Conservation (phyloP, 2,113 vertebrate species). For the Dromas ardeola region DNA sequence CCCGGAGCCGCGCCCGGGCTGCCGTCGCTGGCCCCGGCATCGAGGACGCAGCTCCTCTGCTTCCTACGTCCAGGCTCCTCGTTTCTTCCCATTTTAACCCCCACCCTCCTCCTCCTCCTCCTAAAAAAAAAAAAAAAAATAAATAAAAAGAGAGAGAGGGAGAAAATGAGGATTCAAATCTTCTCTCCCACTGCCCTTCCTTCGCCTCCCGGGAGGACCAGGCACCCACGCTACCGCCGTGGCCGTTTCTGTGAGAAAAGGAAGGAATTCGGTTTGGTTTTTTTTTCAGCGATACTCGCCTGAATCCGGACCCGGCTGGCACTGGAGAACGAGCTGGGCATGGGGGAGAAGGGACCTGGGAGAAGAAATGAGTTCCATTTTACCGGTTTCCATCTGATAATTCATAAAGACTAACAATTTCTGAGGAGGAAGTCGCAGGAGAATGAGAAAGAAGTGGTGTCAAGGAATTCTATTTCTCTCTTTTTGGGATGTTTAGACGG, state of each 20-base stretch:
- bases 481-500: not conserved
- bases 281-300: not conserved
- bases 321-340: not conserved
- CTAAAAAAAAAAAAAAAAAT: not conserved
- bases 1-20: not conserved
- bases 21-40: not conserved
- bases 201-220: not conserved
- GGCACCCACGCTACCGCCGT: not conserved
- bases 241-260: not conserved
- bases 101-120: too few species aligned
- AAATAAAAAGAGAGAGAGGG: rapidly evolving
- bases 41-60: not conserved
- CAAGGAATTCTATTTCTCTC: not conserved
- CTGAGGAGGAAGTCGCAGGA: not conserved
- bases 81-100: not conserved
- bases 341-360: not conserved
- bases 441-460: not conserved
- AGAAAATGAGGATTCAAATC: not conserved
- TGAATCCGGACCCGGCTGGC: not conserved
- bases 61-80: not conserved
- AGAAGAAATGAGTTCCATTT: not conserved
- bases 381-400: not conserved
- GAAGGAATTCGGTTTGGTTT: not conserved
- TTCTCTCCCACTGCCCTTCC: not conserved
- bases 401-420: not conserved